Conservation (phyloP, 2,797 vertebrate species). For the Lithobates pipiens region DNA sequence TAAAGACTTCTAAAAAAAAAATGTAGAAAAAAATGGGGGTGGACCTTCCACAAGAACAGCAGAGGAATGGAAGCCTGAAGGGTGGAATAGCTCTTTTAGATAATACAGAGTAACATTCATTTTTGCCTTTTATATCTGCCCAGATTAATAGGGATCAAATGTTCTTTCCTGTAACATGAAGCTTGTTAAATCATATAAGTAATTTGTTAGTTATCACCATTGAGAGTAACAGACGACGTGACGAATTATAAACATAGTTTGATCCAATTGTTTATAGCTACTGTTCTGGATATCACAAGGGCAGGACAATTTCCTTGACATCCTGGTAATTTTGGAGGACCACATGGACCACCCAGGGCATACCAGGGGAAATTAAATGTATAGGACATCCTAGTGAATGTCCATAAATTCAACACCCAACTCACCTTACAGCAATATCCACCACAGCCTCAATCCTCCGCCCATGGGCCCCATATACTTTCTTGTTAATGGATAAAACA, state of each 20-base stretch:
- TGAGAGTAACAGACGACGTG: not conserved
- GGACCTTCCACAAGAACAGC: no score
- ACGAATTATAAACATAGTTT: not conserved
- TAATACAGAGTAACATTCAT: not conserved
- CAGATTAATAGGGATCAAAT: not conserved
- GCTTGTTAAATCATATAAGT: not conserved
- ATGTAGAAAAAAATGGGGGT: no score
- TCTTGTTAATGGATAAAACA: constrained; percentile 34
- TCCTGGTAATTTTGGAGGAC: constrained; percentile 20
- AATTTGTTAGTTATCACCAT: not conserved
- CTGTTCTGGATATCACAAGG: not conserved
- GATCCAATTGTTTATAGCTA: not conserved
- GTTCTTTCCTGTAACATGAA: not conserved
- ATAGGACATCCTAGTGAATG: constrained; percentile 9
- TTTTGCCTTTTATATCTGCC: not conserved
- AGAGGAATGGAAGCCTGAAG: no score
- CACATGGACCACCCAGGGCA: constrained; percentile 34
- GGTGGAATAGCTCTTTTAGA: not conserved
- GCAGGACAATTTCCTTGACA: not conserved
- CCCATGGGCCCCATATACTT: constrained; percentile 26
- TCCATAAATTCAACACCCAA: constrained; percentile 40
- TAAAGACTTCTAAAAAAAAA: no score
- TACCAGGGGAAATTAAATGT: constrained; percentile 11
- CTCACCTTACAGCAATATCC: constrained; percentile 10
- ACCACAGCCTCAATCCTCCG: not conserved